Evolutionary conservation across 2,113 vertebrate genomes (phyloP).

Genomic region (Oenanthe melanoleuca): DNA sequence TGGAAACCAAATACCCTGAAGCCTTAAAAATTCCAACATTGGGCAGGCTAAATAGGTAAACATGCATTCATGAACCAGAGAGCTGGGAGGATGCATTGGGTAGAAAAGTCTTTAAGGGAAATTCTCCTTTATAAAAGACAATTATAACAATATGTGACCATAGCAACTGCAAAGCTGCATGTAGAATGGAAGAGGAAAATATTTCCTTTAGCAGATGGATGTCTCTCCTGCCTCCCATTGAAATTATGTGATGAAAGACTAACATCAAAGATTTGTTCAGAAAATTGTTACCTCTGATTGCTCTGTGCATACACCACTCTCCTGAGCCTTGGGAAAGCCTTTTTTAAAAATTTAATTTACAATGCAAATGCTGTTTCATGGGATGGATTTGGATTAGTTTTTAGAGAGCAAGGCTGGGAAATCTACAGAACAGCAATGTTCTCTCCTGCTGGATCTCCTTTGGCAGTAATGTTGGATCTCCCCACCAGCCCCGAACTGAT

Average conservation of each 20-base stretch:
- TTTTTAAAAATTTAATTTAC: neutral
- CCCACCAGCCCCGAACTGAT: neutral
- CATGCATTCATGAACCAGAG: neutral
- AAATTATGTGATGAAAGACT: slow-evolving; percentile 1
- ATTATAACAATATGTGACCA: slow-evolving; percentile 22
- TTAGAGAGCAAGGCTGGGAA: neutral
- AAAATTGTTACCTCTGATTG: neutral
- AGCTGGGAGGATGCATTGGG: neutral
- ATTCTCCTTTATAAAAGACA: slow-evolving; percentile 4
- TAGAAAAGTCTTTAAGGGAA: slow-evolving; percentile 15
- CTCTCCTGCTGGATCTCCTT: neutral
- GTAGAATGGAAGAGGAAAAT: slow-evolving; percentile 20
- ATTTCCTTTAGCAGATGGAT: slow-evolving; percentile 36
- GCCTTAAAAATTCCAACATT: slow-evolving; percentile 15
- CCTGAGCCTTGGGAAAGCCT: neutral
- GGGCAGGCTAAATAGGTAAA: neutral
- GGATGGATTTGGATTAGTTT: neutral
- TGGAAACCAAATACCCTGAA: neutral
- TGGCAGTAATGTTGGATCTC: rapidly evolving
- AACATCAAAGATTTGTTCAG: slow-evolving; percentile 26
- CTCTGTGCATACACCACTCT: neutral
- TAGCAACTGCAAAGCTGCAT: slow-evolving; percentile 13
- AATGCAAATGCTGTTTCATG: neutral
- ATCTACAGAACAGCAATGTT: neutral
- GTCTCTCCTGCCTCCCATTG: slow-evolving; percentile 10